Evolutionary conservation across 2,113 vertebrate genomes (phyloP), one percentile per base, ranked within the genome.

Genomic region (Irena cyanogastra): DNA sequence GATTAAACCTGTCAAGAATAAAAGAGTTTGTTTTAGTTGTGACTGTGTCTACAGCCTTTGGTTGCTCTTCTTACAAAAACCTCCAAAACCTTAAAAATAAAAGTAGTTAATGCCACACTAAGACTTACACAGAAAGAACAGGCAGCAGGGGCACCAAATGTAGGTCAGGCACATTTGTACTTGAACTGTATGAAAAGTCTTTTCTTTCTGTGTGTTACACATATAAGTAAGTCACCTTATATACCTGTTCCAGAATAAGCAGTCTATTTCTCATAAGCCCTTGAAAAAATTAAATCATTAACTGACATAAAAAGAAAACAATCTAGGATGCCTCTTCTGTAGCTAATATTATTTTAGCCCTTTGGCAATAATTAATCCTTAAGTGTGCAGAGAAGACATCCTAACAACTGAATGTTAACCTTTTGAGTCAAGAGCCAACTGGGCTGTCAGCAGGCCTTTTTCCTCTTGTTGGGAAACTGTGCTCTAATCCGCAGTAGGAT

Each of bases 1-100:
- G 26, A 81, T 95, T 94, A 97, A 97, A 97, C 69, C 64, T 97
- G 91, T 87, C 83, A 93, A 44, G 66, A 96, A 87, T 79, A 86
- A 89, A 89, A 88, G 42, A 81, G 59, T 17, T 87, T 96, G 39
- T 90, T 97, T 95, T 89, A 76, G 81, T 75, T 91, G 80, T 86
- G 94, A 94, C 63, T 90, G 60, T 69, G 84, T 89, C 87, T 91
- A 75, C 64, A 64, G 90, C 94, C 61, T 50, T 57, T 85, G 70
- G 83, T 23, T 75, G 22, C 68, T 91, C 89, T 88, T 94, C 74
- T 89, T 57, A 75, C 64, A 66, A 89, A 81, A 69, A n/a, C 3
- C 5, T 5, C 53, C 28, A 31, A 44, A 84, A 56, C 35, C 61
- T 83, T 82, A 80, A 95, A 97, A 85, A 83, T 92, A 80, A 92